A percentile compares a stretch with the other conserved stretches of the same genome.
phyloP scores from a whole-genome alignment of 2,113 vertebrate genomes.

The Butorides virescens region DNA sequence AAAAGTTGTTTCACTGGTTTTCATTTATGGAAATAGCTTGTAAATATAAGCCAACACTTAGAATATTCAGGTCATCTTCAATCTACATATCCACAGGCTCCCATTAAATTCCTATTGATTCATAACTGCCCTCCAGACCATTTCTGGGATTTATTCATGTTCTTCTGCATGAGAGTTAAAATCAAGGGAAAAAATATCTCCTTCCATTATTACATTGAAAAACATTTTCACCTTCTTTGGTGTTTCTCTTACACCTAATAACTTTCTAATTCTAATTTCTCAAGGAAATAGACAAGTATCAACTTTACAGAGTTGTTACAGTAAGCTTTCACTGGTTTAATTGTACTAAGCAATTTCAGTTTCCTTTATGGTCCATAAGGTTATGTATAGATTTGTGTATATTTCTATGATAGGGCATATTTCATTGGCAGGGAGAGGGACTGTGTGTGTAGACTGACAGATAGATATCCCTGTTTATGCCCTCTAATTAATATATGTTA shows the following conservation, averaged over 20 bases:
- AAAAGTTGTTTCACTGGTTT: not conserved
- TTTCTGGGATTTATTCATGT: not conserved
- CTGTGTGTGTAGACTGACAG: not conserved
- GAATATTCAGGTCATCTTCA: not conserved
- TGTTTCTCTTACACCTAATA: not conserved
- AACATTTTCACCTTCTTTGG: not conserved
- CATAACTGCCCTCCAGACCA: not conserved
- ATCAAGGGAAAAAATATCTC: not conserved
- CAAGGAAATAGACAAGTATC: not conserved
- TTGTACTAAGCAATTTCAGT: not conserved
- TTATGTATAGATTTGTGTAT: fast-evolving
- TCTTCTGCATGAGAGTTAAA: not conserved
- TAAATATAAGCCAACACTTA: not conserved
- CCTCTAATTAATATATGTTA: not conserved
- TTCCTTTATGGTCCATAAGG: not conserved
- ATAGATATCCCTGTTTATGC: not conserved
- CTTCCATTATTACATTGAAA: not conserved
- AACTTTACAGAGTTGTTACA: not conserved
- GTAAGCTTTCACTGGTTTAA: not conserved
- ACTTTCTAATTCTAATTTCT: not conserved
- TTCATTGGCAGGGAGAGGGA: not conserved
- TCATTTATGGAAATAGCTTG: not conserved
- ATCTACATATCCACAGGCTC: not conserved
- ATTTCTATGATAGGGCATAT: not conserved
- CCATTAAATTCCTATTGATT: not conserved